Percentiles rank a stretch among this genome's conserved stretches.
These are phyloP conservation scores for Sphaerophoria rueppellii DNA, from an alignment of 2,888 invertebrate genomes.

Conservation along the genomic window DNA sequence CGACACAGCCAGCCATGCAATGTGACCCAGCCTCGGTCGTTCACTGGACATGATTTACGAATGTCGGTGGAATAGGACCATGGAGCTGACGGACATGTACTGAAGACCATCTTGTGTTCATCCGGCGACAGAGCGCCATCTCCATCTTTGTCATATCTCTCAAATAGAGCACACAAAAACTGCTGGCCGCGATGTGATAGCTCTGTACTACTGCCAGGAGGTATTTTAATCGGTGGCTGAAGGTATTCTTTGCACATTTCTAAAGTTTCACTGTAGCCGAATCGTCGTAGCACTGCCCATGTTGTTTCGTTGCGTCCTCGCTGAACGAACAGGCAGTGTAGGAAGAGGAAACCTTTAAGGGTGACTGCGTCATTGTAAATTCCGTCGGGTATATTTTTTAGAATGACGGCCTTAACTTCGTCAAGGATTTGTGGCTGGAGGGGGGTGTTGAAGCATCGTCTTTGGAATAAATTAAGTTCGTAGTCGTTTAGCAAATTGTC, in stretches of 20 bases:
- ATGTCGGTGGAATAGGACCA: slow-evolving; percentile 91
- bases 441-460: slow-evolving; percentile 97
- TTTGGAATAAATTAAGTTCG: slow-evolving; percentile 98
- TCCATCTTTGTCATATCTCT: slow-evolving; percentile 95
- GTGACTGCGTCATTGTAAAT: slow-evolving; percentile 95
- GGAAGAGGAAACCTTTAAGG: slow-evolving; percentile 96
- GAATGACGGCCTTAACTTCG: slow-evolving; percentile 96
- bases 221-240: slow-evolving; percentile 93
- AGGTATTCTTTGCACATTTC: slow-evolving; percentile 95
- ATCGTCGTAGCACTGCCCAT: slow-evolving; percentile 98
- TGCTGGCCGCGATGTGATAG: slow-evolving; percentile 96
- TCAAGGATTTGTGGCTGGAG: slow-evolving; percentile 96
- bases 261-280: slow-evolving; percentile 97
- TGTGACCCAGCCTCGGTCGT: slow-evolving; percentile 87
- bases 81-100: slow-evolving; percentile 93
- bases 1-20: slow-evolving; percentile 93
- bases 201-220: slow-evolving; percentile 95
- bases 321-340: slow-evolving; percentile 98
- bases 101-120: slow-evolving; percentile 95
- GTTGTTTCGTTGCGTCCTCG: slow-evolving; percentile 99
- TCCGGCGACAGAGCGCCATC: slow-evolving; percentile 96
- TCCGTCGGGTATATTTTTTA: slow-evolving; percentile 95
- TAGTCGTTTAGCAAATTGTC: slow-evolving; percentile 97
- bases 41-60: slow-evolving; percentile 93
- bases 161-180: slow-evolving; percentile 95